phyloP scores from a whole-genome alignment of 2,888 invertebrate genomes.

The Cataglyphis cursor region DNA sequence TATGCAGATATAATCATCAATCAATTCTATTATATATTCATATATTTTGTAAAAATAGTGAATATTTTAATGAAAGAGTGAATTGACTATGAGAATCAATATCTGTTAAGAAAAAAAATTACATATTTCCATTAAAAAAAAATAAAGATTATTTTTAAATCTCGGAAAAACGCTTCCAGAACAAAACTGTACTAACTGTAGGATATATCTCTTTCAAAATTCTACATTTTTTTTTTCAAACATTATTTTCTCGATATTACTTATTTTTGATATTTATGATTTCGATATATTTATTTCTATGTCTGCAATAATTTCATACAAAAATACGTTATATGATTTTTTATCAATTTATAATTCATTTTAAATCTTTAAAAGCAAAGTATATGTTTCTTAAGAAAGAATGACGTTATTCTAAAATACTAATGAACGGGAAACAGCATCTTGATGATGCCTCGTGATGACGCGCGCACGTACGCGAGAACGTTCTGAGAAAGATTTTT shows the following conservation, averaged over 20 bases:
- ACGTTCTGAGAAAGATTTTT: constrained; percentile 19
- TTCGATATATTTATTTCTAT: neutral
- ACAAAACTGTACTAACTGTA: neutral
- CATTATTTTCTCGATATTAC: neutral
- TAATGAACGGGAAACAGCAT: constrained; percentile 8
- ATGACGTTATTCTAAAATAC: neutral
- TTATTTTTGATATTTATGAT: too few species aligned
- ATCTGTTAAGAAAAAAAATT: neutral
- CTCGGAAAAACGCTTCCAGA: neutral
- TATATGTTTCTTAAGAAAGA: neutral
- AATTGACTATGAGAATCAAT: neutral
- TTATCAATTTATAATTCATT: neutral
- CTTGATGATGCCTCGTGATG: constrained; percentile 39
- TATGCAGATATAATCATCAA: neutral
- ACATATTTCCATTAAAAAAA: neutral
- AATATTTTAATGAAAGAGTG: neutral
- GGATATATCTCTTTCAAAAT: neutral
- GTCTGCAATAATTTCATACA: neutral
- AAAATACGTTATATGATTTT: neutral
- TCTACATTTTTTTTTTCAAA: neutral
- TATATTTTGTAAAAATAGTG: neutral
- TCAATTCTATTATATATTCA: neutral
- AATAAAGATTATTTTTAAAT: neutral
- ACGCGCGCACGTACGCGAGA: neutral
- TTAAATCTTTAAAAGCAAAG: neutral